A percentile compares a stretch with the other conserved stretches of the same genome.
Evolutionary conservation across 2,888 invertebrate species (phyloP).

Genomic region (Lasius platythorax): DNA sequence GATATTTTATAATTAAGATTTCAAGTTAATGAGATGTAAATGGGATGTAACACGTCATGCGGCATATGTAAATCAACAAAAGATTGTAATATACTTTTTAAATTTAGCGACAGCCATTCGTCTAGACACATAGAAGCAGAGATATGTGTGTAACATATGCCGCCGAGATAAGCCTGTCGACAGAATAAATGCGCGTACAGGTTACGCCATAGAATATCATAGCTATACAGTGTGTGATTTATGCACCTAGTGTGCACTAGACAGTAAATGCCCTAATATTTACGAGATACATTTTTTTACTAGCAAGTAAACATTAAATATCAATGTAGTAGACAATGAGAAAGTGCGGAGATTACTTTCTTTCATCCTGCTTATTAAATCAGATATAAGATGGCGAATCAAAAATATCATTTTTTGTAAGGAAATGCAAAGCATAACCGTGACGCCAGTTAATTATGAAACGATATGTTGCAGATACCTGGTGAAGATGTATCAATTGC

Average conservation of each 20-base stretch:
- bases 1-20: not conserved
- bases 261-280: not conserved
- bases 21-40: not conserved
- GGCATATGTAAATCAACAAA: not conserved
- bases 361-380: not conserved
- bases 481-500: not conserved
- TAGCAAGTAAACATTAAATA: not conserved
- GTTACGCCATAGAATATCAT: slow-evolving; percentile 11
- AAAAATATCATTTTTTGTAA: not conserved
- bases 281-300: not conserved
- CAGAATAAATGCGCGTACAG: slow-evolving; percentile 34
- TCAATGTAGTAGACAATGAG: not conserved
- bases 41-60: not conserved
- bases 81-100: not conserved
- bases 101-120: slow-evolving; percentile 43
- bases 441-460: not conserved
- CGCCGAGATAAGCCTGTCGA: slow-evolving; percentile 34
- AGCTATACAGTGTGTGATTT: not conserved
- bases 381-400: not conserved
- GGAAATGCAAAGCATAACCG: not conserved
- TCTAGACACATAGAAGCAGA: slow-evolving; percentile 12
- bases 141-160: slow-evolving; percentile 37
- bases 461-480: not conserved
- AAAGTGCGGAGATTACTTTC: not conserved
- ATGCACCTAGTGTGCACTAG: not conserved